Percentiles rank a stretch among this genome's conserved stretches.
Evolutionary conservation across 2,113 vertebrate genomes (phyloP).

Genomic region (Xenus cinereus): DNA sequence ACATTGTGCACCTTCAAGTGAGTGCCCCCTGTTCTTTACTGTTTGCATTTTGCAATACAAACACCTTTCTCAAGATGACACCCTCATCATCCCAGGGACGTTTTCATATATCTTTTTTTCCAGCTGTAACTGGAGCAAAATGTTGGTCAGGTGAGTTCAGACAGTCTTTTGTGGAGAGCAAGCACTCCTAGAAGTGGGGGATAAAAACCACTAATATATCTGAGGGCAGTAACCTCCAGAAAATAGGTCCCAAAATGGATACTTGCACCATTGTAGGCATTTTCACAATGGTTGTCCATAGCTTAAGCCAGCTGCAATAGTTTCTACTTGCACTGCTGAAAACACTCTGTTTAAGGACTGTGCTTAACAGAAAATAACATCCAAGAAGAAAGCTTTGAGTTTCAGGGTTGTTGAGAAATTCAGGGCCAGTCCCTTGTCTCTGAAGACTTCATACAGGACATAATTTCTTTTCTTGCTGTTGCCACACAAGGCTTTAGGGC

Average conservation of each 20-base stretch:
- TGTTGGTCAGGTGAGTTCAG: background rate
- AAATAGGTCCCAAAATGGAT: background rate
- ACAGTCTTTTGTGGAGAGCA: background rate
- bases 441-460: background rate
- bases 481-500: background rate
- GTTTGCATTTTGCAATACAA: background rate
- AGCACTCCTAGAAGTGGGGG: background rate
- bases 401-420: constrained; percentile 1
- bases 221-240: background rate
- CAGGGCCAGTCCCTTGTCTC: background rate
- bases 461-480: background rate
- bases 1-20: background rate
- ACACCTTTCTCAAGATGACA: background rate
- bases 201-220: background rate
- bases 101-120: background rate
- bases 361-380: background rate
- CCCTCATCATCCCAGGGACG: background rate
- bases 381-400: background rate
- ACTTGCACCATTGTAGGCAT: background rate
- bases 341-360: background rate
- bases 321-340: background rate
- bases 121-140: background rate
- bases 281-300: background rate
- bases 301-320: background rate
- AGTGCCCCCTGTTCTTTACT: background rate